Evolutionary conservation across 1,140 invertebrate genomes (phyloP).

Genomic region (Gryllus bimaculatus): DNA sequence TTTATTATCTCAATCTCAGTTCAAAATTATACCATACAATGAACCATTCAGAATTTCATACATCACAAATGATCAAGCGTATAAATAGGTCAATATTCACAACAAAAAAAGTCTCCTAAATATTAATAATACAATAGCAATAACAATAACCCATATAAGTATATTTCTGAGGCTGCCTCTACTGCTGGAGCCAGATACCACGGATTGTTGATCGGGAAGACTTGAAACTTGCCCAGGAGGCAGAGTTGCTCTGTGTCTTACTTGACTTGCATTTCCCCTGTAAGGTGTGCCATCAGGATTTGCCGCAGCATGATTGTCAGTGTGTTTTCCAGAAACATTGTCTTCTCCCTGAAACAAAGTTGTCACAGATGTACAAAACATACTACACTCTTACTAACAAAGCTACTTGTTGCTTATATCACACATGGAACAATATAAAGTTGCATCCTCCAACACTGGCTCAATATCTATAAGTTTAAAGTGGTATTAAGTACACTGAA

Average conservation of each 20-base stretch:
- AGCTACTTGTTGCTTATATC: too few relatives aligned
- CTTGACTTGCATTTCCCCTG: not conserved
- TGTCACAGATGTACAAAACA: not conserved
- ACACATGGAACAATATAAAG: too few relatives aligned
- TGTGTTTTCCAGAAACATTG: not conserved
- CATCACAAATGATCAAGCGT: too few relatives aligned
- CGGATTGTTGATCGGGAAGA: not conserved
- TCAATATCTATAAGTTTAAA: too few relatives aligned
- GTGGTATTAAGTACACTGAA: too few relatives aligned
- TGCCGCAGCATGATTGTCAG: not conserved
- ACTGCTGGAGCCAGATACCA: not conserved
- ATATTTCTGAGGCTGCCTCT: constrained; percentile 8
- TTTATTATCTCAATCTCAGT: too few relatives aligned
- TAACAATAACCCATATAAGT: constrained; percentile 15
- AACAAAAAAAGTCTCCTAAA: constrained; percentile 17
- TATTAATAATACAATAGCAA: constrained; percentile 11
- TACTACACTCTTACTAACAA: too few relatives aligned
- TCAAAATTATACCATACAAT: too few relatives aligned
- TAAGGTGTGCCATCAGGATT: not conserved
- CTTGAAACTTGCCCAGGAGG: not conserved
- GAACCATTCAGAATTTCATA: too few relatives aligned
- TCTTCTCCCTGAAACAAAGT: not conserved
- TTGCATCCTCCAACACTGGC: too few relatives aligned
- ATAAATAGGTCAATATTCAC: not conserved
- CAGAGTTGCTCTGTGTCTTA: not conserved